Conservation (phyloP, 2,888 invertebrate species). For the Hydrotaea cyrtoneurina region DNA sequence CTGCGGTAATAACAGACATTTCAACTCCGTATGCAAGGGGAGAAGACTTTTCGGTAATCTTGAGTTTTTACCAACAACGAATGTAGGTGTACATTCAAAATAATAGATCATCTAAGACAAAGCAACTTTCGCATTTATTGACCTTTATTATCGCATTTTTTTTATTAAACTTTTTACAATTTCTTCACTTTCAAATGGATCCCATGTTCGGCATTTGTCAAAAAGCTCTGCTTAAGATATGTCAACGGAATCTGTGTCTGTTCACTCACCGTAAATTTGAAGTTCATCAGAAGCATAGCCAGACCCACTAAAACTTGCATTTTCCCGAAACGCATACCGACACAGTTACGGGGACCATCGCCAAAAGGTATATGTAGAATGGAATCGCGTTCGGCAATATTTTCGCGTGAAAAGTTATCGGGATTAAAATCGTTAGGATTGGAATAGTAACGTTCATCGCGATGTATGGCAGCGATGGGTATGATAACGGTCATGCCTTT, state of each 20-base stretch:
- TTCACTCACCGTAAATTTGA: slow-evolving; percentile 59
- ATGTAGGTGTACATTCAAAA: too few species aligned
- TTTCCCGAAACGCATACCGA: slow-evolving; percentile 76
- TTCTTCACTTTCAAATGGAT: slow-evolving; percentile 65
- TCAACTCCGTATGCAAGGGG: too few species aligned
- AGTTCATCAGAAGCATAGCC: slow-evolving; percentile 60
- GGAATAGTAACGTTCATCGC: slow-evolving; percentile 81
- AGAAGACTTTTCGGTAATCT: too few species aligned
- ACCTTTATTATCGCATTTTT: too few species aligned
- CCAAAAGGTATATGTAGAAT: slow-evolving; percentile 74
- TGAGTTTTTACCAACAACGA: too few species aligned
- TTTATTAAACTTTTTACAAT: slow-evolving; percentile 24
- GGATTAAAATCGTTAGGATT: slow-evolving; percentile 84
- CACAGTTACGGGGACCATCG: slow-evolving; percentile 77
- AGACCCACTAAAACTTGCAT: slow-evolving; percentile 76
- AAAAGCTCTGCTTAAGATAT: slow-evolving; percentile 32
- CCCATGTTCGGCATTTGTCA: slow-evolving; percentile 48
- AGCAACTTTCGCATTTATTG: too few species aligned
- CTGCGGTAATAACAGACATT: too few species aligned
- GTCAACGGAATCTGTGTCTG: slow-evolving; percentile 64
- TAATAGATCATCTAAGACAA: too few species aligned
- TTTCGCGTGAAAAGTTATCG: slow-evolving; percentile 83
- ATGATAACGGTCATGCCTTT: slow-evolving; percentile 74
- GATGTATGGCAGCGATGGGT: slow-evolving; percentile 82
- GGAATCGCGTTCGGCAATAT: slow-evolving; percentile 81